A percentile compares a stretch with the other conserved stretches of the same genome.
Evolutionary conservation across 2,797 vertebrate genomes (phyloP).

Genomic region (Lithobates pipiens): DNA sequence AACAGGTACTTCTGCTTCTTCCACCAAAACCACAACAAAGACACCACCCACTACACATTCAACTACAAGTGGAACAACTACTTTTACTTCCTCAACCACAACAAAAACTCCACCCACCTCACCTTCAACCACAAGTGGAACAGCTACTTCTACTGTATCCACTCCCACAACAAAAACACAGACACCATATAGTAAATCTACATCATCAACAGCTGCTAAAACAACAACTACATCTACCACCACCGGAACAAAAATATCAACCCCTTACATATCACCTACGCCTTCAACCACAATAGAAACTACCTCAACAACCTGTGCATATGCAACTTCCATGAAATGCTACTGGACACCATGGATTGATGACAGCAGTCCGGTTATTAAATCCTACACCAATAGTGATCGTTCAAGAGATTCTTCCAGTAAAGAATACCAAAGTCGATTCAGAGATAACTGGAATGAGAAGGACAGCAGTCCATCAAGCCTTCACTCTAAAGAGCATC

Average conservation of each 20-base stretch:
- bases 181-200: no score
- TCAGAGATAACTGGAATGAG: neutral
- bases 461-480: neutral
- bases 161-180: no score
- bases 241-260: neutral
- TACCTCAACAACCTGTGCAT: neutral
- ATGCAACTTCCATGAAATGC: no score
- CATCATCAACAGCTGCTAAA: no score
- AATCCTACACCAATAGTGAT: neutral
- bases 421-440: neutral
- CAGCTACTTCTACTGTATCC: neutral
- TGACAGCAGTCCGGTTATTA: neutral
- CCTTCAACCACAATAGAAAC: no score
- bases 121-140: neutral
- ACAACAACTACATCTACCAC: no score
- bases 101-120: no score
- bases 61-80: neutral
- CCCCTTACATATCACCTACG: no score
- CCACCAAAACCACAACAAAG: no score
- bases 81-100: no score
- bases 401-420: neutral
- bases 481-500: no score
- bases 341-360: conserved; percentile 9
- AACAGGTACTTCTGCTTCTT: no score
- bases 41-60: fast-evolving